Conservation (phyloP, 1,140 invertebrate species). For the Helicoverpa armigera region DNA sequence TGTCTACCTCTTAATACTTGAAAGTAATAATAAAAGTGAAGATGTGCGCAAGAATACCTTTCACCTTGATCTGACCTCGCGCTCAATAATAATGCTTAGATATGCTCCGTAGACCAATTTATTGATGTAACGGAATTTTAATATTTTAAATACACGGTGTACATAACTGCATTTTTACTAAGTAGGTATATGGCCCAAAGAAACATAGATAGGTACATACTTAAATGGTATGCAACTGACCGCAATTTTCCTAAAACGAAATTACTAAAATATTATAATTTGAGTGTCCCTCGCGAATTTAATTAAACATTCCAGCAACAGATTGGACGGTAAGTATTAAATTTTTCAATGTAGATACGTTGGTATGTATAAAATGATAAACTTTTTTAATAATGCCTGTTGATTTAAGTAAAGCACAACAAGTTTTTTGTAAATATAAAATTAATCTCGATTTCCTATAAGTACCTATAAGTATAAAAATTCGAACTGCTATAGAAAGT, state of each 20-base stretch:
- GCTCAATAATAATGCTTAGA: too few species aligned
- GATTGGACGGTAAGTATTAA: conserved; percentile 18
- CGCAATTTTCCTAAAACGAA: too few species aligned
- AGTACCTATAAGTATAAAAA: too few species aligned
- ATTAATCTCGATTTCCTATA: neutral
- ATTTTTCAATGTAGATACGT: conserved; percentile 1
- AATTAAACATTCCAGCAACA: conserved; percentile 19
- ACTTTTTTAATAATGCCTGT: conserved; percentile 35
- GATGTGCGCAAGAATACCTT: neutral
- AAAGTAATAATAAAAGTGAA: neutral
- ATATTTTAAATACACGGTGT: too few species aligned
- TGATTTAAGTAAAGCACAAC: neutral
- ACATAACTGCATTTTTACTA: too few species aligned
- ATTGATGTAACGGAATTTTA: too few species aligned
- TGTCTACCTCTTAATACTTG: neutral
- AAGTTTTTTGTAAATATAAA: neutral
- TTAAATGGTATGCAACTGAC: too few species aligned
- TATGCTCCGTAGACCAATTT: too few species aligned
- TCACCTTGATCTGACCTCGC: too few species aligned
- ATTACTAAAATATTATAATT: conserved; percentile 14
- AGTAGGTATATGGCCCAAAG: too few species aligned
- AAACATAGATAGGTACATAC: too few species aligned
- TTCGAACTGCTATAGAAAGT: too few species aligned
- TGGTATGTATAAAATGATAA: neutral
- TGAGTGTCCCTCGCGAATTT: neutral